Evolutionary conservation across 2,797 vertebrate species (phyloP).

Genomic region (Crocidura indochinensis): DNA sequence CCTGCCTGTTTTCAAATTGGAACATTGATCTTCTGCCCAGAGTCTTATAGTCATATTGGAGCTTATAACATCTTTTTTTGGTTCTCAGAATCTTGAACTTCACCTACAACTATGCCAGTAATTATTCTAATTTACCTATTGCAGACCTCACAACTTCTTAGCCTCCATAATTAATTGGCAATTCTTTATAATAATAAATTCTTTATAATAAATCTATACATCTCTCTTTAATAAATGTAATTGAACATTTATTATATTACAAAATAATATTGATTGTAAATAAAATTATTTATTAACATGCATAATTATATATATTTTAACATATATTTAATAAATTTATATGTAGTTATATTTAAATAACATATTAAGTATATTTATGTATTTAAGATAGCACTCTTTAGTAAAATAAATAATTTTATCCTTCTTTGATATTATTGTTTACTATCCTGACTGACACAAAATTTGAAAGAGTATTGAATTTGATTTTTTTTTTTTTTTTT

Average conservation of each 20-base stretch:
- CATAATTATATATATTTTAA: too few species aligned
- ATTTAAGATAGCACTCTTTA: background rate
- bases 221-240: background rate
- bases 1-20: background rate
- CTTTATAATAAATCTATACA: constrained; percentile 6
- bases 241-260: background rate
- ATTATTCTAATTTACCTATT: background rate
- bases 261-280: background rate
- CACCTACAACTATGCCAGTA: background rate
- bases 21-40: background rate
- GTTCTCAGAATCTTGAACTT: constrained; percentile 13
- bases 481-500: background rate
- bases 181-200: constrained; percentile 10
- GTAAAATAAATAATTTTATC: too few species aligned
- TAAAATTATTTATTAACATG: background rate
- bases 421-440: too few species aligned
- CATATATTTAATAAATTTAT: background rate
- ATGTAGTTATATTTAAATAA: background rate
- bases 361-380: background rate
- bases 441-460: constrained; percentile 14
- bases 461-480: constrained; percentile 57
- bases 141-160: background rate
- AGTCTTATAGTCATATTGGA: background rate
- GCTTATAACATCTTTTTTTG: background rate
- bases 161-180: background rate